Percentiles rank a stretch among this genome's conserved stretches.
These are phyloP conservation scores for Drosophila navojoa DNA, from an alignment of 1,140 invertebrate species.

Conservation along the genomic window DNA sequence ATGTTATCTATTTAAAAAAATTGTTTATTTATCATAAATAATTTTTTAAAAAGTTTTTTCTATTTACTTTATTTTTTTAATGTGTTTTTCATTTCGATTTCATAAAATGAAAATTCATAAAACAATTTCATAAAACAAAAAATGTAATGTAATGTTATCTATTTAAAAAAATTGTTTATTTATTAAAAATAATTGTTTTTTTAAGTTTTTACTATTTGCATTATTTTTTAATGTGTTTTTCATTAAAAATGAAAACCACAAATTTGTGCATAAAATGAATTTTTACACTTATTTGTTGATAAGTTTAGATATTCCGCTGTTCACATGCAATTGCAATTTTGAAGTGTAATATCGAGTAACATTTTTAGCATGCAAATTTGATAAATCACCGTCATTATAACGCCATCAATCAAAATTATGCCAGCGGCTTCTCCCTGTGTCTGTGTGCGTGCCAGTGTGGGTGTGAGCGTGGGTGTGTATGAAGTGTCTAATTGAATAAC, in stretches of 20 bases:
- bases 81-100: no score
- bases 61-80: no score
- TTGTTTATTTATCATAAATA: background rate
- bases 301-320: no score
- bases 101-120: no score
- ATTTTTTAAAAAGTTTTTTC: background rate
- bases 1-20: no score
- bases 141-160: no score
- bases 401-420: conserved; percentile 83
- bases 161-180: background rate
- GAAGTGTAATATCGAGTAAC: conserved; percentile 33
- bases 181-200: background rate
- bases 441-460: conserved; percentile 14
- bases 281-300: background rate
- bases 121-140: no score
- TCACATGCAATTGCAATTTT: conserved; percentile 27
- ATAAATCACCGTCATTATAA: conserved; percentile 82
- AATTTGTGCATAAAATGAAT: no score
- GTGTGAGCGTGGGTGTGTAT: conserved; percentile 42
- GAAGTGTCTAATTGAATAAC: conserved; percentile 83
- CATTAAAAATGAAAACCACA: no score
- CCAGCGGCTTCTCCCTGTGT: conserved; percentile 28
- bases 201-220: no score
- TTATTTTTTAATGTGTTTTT: no score
- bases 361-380: conserved; percentile 78